Percentiles rank a stretch among this genome's conserved stretches.
Conservation (phyloP, 2,888 invertebrate genomes). For the Tachystola acroxantha region DNA sequence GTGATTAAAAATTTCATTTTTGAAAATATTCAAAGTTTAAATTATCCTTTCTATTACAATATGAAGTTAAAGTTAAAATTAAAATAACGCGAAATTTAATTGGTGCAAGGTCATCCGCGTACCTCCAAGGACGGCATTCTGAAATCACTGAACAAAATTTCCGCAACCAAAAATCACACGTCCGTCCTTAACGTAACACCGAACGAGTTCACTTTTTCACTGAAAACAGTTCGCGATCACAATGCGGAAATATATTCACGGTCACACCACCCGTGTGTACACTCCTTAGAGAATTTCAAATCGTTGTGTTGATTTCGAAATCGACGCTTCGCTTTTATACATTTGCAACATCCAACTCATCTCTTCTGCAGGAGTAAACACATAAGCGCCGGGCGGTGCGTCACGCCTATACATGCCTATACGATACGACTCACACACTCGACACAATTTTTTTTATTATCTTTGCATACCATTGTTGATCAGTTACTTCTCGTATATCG, state of each 20-base stretch:
- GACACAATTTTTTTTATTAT: slow-evolving; percentile 54
- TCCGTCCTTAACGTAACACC: background rate
- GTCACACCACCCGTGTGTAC: slow-evolving; percentile 53
- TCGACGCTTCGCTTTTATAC: slow-evolving; percentile 71
- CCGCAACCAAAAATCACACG: slow-evolving; percentile 1
- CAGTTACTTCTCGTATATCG: slow-evolving; percentile 47
- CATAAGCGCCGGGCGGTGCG: slow-evolving; percentile 34
- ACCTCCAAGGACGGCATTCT: slow-evolving; percentile 60
- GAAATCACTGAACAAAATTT: slow-evolving; percentile 36
- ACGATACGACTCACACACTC: slow-evolving; percentile 22
- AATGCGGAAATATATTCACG: slow-evolving; percentile 62
- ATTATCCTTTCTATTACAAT: too few species aligned
- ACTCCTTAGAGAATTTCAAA: slow-evolving; percentile 69
- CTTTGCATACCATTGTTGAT: slow-evolving; percentile 53
- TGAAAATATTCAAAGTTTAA: too few species aligned
- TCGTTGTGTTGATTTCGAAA: slow-evolving; percentile 76
- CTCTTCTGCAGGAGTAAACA: slow-evolving; percentile 49
- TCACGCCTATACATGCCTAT: slow-evolving; percentile 25
- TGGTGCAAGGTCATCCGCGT: too few species aligned
- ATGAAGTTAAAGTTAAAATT: too few species aligned
- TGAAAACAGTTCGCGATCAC: slow-evolving; percentile 30
- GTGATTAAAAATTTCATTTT: too few species aligned
- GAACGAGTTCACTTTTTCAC: slow-evolving; percentile 8
- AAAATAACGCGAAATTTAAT: too few species aligned
- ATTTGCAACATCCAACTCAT: slow-evolving; percentile 69